Evolutionary conservation across 37 sponge, comb jelly and placozoan genomes (phyloP).

Genomic region (Chondrilla cf. caribensis): DNA sequence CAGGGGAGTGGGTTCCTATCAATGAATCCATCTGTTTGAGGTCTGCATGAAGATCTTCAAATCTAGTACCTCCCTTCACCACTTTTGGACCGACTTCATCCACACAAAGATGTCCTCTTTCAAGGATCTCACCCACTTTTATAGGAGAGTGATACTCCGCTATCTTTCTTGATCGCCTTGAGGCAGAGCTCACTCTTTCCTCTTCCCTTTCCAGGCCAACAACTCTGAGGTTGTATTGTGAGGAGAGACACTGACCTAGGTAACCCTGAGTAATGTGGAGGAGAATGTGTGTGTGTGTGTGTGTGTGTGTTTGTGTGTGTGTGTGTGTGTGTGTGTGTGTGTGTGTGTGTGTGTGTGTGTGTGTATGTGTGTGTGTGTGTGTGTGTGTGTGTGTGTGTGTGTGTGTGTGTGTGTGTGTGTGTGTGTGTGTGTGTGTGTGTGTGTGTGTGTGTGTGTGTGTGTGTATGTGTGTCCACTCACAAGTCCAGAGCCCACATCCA

Average conservation of each 20-base stretch:
- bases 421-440: not conserved
- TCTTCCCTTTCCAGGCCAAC: slow-evolving; percentile 65
- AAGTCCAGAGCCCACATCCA: slow-evolving; percentile 78
- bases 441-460: not conserved
- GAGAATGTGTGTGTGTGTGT: too few species aligned
- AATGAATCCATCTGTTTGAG: too few species aligned
- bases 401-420: too few species aligned
- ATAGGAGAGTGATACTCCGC: too few species aligned
- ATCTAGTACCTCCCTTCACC: too few species aligned
- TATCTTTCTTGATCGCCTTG: not conserved
- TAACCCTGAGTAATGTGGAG: slow-evolving; percentile 51
- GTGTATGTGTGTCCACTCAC: slow-evolving; percentile 37
- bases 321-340: not conserved
- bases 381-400: slow-evolving; percentile 16
- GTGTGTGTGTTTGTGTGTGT: too few species aligned
- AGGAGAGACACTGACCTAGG: slow-evolving; percentile 48
- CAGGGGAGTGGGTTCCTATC: too few species aligned
- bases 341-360: not conserved
- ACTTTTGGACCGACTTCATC: too few species aligned
- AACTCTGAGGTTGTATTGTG: slow-evolving; percentile 56
- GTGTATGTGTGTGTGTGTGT: not conserved
- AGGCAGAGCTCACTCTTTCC: slow-evolving; percentile 23
- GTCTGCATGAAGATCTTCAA: too few species aligned
- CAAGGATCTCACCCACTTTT: too few species aligned
- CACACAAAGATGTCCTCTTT: too few species aligned